Conservation (phyloP, 1,140 invertebrate genomes). For the Phymastichus coffea region DNA sequence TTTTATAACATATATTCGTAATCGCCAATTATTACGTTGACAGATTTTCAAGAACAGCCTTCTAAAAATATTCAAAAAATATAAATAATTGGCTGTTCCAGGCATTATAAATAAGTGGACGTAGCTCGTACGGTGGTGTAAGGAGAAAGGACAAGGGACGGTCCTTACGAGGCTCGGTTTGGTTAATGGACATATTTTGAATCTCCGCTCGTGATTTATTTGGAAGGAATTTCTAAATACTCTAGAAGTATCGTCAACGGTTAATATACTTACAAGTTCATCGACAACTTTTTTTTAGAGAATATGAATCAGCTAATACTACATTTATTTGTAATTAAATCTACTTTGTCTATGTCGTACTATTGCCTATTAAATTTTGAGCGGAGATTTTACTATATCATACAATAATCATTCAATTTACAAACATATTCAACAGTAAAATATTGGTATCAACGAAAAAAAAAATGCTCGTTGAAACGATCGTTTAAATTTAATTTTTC, state of each 20-base stretch:
- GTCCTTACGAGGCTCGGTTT: slow-evolving; percentile 50
- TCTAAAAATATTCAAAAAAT: no score
- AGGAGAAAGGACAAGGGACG: slow-evolving; percentile 44
- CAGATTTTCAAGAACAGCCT: no score
- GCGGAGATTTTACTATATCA: slow-evolving; percentile 26
- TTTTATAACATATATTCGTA: no score
- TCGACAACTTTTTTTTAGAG: slow-evolving; percentile 3
- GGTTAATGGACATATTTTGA: slow-evolving; percentile 49
- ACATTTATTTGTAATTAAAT: background rate
- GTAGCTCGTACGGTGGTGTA: slow-evolving; percentile 33
- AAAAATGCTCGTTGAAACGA: slow-evolving; percentile 23
- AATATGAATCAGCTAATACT: background rate
- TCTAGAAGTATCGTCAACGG: no score
- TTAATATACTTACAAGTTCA: slow-evolving; percentile 4
- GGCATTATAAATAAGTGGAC: no score
- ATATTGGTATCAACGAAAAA: slow-evolving; percentile 30
- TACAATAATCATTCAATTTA: slow-evolving; percentile 29
- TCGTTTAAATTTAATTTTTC: slow-evolving; percentile 14
- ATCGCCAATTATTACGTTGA: no score
- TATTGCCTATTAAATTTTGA: slow-evolving; percentile 7
- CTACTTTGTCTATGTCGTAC: background rate
- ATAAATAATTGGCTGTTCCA: no score
- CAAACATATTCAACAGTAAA: slow-evolving; percentile 25
- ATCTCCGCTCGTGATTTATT: slow-evolving; percentile 30
- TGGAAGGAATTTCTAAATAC: background rate